phyloP scores from a whole-genome alignment of 2,113 vertebrate species.

The Calyptomena viridis region DNA sequence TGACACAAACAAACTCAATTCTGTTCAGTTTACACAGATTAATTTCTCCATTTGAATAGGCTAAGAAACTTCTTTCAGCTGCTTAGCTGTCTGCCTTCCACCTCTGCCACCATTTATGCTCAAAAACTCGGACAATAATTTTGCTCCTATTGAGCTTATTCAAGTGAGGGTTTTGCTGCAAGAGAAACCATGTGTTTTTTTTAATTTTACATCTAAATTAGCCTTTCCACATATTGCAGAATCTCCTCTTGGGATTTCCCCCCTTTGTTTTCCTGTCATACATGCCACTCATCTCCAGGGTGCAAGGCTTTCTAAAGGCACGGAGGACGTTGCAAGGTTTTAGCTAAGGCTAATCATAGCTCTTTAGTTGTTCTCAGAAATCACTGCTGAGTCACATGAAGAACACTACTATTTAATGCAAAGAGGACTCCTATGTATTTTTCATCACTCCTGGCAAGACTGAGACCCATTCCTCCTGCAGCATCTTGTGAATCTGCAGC shows the following conservation, averaged over 20 bases:
- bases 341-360: conserved; percentile 32
- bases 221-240: not conserved
- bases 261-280: not conserved
- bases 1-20: not conserved
- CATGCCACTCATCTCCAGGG: not conserved
- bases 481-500: not conserved
- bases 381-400: conserved; percentile 32
- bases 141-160: not conserved
- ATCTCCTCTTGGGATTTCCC: not conserved
- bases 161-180: not conserved
- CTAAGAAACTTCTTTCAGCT: not conserved
- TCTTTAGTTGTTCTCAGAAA: not conserved
- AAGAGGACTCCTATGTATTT: not conserved
- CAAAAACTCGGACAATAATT: not conserved
- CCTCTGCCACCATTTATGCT: not conserved
- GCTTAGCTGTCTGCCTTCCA: not conserved
- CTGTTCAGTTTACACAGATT: not conserved
- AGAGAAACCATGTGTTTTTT: not conserved
- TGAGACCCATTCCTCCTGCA: not conserved
- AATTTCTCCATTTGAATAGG: not conserved
- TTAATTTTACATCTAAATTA: conserved; percentile 8
- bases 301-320: not conserved
- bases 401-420: not conserved
- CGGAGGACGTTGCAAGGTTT: not conserved
- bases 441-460: not conserved